Conservation (phyloP, 2,113 vertebrate species). For the Xiphophorus couchianus region DNA sequence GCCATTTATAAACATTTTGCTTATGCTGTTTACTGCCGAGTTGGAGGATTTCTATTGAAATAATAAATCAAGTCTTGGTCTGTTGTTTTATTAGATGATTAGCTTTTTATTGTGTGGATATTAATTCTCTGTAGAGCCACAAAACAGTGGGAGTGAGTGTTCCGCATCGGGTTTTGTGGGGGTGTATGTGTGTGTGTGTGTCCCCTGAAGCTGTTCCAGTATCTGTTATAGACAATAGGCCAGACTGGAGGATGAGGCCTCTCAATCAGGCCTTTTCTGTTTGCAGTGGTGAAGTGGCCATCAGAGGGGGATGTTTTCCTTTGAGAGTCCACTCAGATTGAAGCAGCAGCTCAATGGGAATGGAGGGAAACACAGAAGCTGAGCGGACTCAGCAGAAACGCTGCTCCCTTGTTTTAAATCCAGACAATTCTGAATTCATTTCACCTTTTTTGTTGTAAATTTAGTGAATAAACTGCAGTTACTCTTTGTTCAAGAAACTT, state of each 20-base stretch:
- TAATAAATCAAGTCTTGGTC: slow-evolving; percentile 44
- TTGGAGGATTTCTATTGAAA: slow-evolving; percentile 48
- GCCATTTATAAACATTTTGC: slow-evolving; percentile 28
- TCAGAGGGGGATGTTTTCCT: neutral
- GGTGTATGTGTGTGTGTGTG: slow-evolving; percentile 6
- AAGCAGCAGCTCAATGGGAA: neutral
- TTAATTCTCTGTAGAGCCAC: slow-evolving; percentile 49
- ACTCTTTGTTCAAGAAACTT: too few species aligned
- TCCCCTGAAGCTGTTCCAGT: slow-evolving; percentile 13
- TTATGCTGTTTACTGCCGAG: slow-evolving; percentile 35
- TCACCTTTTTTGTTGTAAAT: too few species aligned
- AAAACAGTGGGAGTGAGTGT: slow-evolving; percentile 35
- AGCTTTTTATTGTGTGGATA: slow-evolving; percentile 50
- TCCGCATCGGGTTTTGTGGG: neutral
- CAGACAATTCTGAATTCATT: too few species aligned
- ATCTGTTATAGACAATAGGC: slow-evolving; percentile 25
- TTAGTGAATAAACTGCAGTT: too few species aligned
- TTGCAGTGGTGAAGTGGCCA: neutral
- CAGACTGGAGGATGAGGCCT: neutral
- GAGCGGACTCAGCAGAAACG: neutral
- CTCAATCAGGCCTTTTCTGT: neutral
- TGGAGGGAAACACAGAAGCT: neutral
- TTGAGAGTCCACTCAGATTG: neutral
- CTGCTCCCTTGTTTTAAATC: too few species aligned
- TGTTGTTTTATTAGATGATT: slow-evolving; percentile 60